Base-by-base conservation (phyloP, 2,888 invertebrate species). In the Quadroppia sp. region DNA sequence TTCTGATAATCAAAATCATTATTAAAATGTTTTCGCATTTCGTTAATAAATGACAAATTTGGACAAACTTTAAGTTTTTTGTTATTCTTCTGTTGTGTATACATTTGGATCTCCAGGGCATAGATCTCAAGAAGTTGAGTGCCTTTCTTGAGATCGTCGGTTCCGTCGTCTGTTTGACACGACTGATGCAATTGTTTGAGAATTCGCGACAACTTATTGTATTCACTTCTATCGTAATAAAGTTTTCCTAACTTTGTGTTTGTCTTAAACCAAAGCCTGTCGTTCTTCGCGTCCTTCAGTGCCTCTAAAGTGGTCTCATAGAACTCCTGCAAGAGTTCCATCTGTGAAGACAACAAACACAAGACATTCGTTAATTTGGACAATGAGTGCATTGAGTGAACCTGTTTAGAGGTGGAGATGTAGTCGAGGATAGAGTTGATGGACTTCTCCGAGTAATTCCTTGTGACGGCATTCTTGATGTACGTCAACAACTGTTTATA, bases 341-440 rank as follows among this genome's bases (percentile, higher is more conserved):
- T 96, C 94, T 94, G 82, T 74, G 82, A 73, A 72, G 36, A 45
- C 32, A 36, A 64, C 36, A 64, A n/a, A 25, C 9, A 28, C 20
- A 7, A 36, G 11, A n/a, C 36, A n/a, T 3, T n/a, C 4, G n/a
- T 15, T 20, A 15, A 30, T 76, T 86, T 88, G 87, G 85, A 61
- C 15, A n/a, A n/a, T n/a, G n/a, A n/a, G n/a, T n/a, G n/a, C n/a
- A n/a, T n/a, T n/a, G n/a, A n/a, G n/a, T n/a, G n/a, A n/a, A 95
- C 95, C 88, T 98, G 96, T 85, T 97, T 94, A 13, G 97, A 98
- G 64, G 98, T 98, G 23, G 98, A 99, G 80, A 99, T 98, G 82
- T 99, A 98, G 84, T 99, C 99, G 77, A 99, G 85, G 81, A 99
- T 99, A 1, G 98, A 97, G 82, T 99, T 99, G 79, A 99, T 99